phyloP scores from a whole-genome alignment of 1,140 invertebrate species.

The Drosophila parabipectinata region DNA sequence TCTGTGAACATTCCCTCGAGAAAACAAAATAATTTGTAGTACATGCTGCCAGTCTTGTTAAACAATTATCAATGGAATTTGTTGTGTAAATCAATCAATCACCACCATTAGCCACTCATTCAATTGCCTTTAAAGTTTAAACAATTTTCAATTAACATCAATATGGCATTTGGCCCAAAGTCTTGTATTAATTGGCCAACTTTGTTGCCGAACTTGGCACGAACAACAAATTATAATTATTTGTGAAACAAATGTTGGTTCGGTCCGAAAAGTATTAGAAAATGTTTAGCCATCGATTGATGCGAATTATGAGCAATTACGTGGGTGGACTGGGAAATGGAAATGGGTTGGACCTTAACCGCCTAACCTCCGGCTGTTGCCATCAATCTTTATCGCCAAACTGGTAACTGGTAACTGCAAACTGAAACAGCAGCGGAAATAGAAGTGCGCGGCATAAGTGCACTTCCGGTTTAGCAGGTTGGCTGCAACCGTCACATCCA shows the following conservation, averaged over 20 bases:
- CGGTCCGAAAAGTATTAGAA: background rate
- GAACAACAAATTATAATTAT: background rate
- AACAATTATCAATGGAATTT: background rate
- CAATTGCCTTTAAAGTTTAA: conserved; percentile 21
- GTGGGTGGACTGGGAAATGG: background rate
- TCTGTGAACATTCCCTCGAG: background rate
- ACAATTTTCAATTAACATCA: conserved; percentile 13
- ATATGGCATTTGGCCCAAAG: background rate
- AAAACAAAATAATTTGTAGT: background rate
- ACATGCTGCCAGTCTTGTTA: background rate
- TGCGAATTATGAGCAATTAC: conserved; percentile 52
- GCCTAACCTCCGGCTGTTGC: conserved; percentile 11
- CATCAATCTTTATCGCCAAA: conserved; percentile 70
- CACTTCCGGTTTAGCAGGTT: conserved; percentile 59
- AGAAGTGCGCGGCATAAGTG: conserved; percentile 80
- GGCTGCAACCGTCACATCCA: conserved; percentile 43
- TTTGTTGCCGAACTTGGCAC: background rate
- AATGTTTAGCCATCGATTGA: conserved; percentile 27
- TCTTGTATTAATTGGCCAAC: background rate
- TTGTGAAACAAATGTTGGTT: no score
- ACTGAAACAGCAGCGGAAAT: conserved; percentile 66
- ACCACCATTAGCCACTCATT: conserved; percentile 10
- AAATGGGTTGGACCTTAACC: background rate
- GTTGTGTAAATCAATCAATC: conserved; percentile 18
- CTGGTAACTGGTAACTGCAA: conserved; percentile 16